Conservation (phyloP, 2,113 vertebrate species). For the Tricholaema leucomelas region DNA sequence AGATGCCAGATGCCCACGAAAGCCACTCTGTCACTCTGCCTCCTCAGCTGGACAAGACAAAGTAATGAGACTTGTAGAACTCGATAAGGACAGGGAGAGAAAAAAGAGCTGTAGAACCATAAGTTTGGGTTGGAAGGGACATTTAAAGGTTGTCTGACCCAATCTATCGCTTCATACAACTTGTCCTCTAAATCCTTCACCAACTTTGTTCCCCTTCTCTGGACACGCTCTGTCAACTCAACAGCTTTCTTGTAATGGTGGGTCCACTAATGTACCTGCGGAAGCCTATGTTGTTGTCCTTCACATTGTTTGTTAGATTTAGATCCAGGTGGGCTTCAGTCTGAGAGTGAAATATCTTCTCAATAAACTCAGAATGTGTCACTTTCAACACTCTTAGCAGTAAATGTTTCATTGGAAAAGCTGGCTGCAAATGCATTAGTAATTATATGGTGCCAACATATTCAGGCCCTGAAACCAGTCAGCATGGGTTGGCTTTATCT, state of each 20-base stretch:
- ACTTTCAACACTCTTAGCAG: not conserved
- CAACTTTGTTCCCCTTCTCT: too few relatives aligned
- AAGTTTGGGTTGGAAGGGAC: too few relatives aligned
- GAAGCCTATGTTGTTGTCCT: not conserved
- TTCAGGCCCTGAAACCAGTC: not conserved
- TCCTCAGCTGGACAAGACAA: not conserved
- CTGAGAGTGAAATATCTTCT: not conserved
- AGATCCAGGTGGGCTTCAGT: not conserved
- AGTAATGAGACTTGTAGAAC: rapidly evolving
- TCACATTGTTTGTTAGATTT: not conserved
- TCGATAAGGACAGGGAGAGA: not conserved
- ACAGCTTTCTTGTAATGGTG: too few relatives aligned
- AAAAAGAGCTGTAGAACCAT: too few relatives aligned
- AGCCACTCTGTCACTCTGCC: not conserved
- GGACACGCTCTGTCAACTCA: too few relatives aligned
- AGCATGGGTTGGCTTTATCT: not conserved
- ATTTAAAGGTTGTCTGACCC: too few relatives aligned
- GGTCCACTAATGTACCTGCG: not conserved
- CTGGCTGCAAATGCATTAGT: not conserved
- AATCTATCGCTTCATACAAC: too few relatives aligned
- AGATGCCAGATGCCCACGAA: not conserved
- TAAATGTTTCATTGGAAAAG: not conserved
- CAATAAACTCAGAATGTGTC: not conserved
- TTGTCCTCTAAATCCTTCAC: too few relatives aligned
- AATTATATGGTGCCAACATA: not conserved